phyloP scores from a whole-genome alignment of 2,888 invertebrate species.

The Conomelus anceps region DNA sequence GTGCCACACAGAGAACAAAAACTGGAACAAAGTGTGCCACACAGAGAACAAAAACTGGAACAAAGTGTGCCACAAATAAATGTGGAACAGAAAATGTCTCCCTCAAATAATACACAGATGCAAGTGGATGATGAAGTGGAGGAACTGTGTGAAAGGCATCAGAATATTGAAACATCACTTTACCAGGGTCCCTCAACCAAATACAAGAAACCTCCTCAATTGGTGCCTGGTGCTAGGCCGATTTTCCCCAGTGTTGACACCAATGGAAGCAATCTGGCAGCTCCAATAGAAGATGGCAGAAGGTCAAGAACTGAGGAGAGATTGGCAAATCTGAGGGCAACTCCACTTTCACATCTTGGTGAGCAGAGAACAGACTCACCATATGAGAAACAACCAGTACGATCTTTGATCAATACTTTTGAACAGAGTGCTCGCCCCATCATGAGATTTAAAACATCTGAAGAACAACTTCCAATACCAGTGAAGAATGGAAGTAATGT shows the following conservation, averaged over 20 bases:
- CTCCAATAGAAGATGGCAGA: neutral
- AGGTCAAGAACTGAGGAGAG: slow-evolving; percentile 4
- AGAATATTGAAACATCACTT: neutral
- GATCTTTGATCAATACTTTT: slow-evolving; percentile 52
- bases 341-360: neutral
- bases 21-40: neutral
- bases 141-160: slow-evolving; percentile 29
- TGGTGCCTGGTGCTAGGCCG: slow-evolving; percentile 31
- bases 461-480: slow-evolving; percentile 12
- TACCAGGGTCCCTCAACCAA: neutral
- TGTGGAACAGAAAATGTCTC: neutral
- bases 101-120: neutral
- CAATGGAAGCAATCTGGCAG: neutral
- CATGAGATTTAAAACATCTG: slow-evolving; percentile 45
- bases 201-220: slow-evolving; percentile 34
- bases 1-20: neutral
- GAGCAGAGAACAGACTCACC: slow-evolving; percentile 18
- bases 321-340: neutral
- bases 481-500: neutral
- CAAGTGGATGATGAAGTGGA: slow-evolving; percentile 32
- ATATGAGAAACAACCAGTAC: slow-evolving; percentile 42
- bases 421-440: slow-evolving; percentile 54
- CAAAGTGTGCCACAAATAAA: neutral
- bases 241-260: slow-evolving; percentile 26
- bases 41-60: no score